Conservation (phyloP, 1,140 invertebrate species). For the Periplaneta americana region DNA sequence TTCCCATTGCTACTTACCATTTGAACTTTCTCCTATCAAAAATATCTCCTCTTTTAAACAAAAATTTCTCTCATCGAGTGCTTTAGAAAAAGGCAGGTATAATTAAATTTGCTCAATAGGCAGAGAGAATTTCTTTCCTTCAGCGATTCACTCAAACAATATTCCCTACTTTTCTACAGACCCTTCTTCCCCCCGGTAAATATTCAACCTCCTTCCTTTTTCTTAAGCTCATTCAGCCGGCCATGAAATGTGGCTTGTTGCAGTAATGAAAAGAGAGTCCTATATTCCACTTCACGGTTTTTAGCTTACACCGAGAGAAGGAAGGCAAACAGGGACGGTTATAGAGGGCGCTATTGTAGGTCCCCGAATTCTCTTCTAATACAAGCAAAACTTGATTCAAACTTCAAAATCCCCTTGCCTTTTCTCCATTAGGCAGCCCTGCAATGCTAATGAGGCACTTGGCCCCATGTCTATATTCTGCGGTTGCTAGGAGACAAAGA, state of each 20-base stretch:
- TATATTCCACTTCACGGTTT: neutral
- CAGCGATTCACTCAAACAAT: neutral
- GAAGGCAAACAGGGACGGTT: neutral
- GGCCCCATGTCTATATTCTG: neutral
- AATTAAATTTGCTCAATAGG: neutral
- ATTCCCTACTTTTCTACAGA: neutral
- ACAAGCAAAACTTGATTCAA: constrained; percentile 24
- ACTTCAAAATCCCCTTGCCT: constrained; percentile 24
- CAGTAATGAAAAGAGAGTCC: neutral
- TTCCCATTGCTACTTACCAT: neutral
- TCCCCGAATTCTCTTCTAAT: constrained; percentile 18
- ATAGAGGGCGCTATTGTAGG: neutral
- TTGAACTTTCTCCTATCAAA: neutral
- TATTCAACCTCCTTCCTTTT: neutral
- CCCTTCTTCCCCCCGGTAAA: neutral
- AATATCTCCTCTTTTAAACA: neutral
- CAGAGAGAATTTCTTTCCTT: neutral
- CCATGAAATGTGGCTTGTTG: neutral
- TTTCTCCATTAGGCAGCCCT: constrained; percentile 30
- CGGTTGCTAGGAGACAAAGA: neutral
- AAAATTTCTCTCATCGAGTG: neutral
- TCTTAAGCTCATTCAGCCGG: neutral
- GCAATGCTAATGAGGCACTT: constrained; percentile 35
- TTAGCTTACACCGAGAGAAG: neutral
- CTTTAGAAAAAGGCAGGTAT: neutral